Base-by-base conservation (phyloP, 2,888 invertebrate genomes). In the Zeuzera pyrina region DNA sequence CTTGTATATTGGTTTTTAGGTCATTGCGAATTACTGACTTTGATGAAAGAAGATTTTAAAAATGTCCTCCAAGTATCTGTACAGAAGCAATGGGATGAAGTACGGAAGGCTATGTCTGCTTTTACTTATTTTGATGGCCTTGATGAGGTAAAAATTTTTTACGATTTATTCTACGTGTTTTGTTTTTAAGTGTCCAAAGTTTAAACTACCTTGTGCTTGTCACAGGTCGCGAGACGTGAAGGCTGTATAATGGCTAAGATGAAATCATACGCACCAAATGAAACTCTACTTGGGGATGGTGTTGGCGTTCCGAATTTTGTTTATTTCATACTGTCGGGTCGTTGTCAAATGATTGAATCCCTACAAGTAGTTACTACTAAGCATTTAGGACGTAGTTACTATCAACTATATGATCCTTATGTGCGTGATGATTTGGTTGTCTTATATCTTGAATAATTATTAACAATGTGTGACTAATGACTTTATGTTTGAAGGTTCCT, bases 231-330 rank as follows among this genome's bases (percentile, higher is more conserved):
- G 0, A 81, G 84, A 31, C 79, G 88, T 27, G 89, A 90, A 60
- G 88, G 89, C 48, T 89, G 89, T 47, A 87, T 89, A 44, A 71
- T 89, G 14, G 86, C 89, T 2, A 88, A 86, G 64, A 84, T 88
- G 53, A 86, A 85, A 50, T 61, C 79, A 1, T 89, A 76, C 48
- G 64, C 67, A 12, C 42, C 68, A 0, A 85, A 87, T 42, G 86
- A 89, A 45, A 87, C 85, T 6, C 51, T 87, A 2, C 57, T 86
- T 8, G 86, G 86, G 0, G 86, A 86, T 38, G 83, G 81, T 11
- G 54, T 63, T 24, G 86, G 86, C 6, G 57, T 84, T 3, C 43
- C 67, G 16, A 79, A 78, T 51, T 76, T 71, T 22, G 77, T 77
- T 8, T 87, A 88, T 52, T 88, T 89, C 45, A 50, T 89, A 27